These are phyloP conservation scores for Drosophila fulvimacula DNA, from an alignment of 2,888 invertebrate genomes.

Conservation along the genomic window DNA sequence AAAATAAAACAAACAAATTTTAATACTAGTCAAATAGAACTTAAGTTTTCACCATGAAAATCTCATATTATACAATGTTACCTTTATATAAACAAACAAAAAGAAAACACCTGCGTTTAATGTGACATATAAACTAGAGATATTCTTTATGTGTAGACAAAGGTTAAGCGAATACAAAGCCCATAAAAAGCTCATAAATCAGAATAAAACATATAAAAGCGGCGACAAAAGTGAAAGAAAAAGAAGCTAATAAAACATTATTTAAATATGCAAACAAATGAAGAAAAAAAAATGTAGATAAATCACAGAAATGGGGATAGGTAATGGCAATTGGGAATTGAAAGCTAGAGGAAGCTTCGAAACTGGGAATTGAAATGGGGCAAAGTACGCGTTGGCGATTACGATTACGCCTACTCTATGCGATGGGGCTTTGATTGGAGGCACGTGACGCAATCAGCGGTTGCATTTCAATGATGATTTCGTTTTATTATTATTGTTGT, in stretches of 20 bases:
- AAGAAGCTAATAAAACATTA: neutral
- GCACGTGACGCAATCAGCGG: slow-evolving; percentile 58
- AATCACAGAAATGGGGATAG: slow-evolving; percentile 27
- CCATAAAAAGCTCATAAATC: slow-evolving; percentile 21
- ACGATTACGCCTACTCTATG: slow-evolving; percentile 37
- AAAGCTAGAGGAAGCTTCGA: neutral
- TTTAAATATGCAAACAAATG: neutral
- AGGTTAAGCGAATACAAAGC: slow-evolving; percentile 9
- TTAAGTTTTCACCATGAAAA: neutral
- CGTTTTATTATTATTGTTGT: slow-evolving; percentile 1
- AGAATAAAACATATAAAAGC: slow-evolving; percentile 4
- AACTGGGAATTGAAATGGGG: slow-evolving; percentile 15
- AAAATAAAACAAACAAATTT: no score
- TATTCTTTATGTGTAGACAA: slow-evolving; percentile 18
- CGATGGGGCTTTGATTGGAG: slow-evolving; percentile 33
- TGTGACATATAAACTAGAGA: neutral
- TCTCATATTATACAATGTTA: neutral
- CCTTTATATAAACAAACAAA: neutral
- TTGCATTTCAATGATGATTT: slow-evolving; percentile 61
- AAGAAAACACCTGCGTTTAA: slow-evolving; percentile 10
- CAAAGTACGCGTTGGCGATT: slow-evolving; percentile 41
- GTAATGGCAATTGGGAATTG: slow-evolving; percentile 23
- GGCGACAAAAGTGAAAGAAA: slow-evolving; percentile 8
- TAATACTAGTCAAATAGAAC: no score
- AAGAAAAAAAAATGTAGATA: neutral